A percentile compares a stretch with the other conserved stretches of the same genome.
Conservation (phyloP, 30 jellyfish, hydroid and myxozoan genomes). For the Pseudorhiza aurosa region DNA sequence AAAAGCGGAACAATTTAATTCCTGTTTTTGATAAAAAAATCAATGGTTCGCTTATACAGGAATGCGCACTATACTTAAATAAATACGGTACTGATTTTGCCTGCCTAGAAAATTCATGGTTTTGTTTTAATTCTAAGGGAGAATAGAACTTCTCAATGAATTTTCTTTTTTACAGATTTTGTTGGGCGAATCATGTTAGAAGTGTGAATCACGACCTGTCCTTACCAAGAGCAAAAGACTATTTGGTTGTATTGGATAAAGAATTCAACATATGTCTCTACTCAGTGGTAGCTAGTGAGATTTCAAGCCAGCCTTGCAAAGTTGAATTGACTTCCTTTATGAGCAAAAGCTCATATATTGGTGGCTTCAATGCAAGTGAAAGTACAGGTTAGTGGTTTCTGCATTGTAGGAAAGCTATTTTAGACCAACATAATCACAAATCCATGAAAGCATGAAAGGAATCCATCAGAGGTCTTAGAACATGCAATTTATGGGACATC, state of each 20-base stretch:
- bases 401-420: neutral
- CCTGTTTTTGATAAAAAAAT: too few species aligned
- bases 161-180: neutral
- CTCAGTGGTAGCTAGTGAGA: neutral
- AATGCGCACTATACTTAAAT: too few species aligned
- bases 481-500: too few species aligned
- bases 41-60: too few species aligned
- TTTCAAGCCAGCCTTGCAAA: neutral
- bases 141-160: neutral
- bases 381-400: neutral
- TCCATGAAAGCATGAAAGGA: too few species aligned
- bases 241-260: conserved; percentile 12
- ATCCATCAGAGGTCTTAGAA: too few species aligned
- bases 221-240: neutral
- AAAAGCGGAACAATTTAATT: too few species aligned
- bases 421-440: too few species aligned
- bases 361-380: neutral
- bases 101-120: too few species aligned
- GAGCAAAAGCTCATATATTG: conserved; percentile 4
- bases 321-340: neutral
- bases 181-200: conserved; percentile 1
- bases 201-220: conserved; percentile 12
- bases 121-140: too few species aligned
- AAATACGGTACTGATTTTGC: too few species aligned
- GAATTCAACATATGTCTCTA: conserved; percentile 19